Evolutionary conservation across 2,888 invertebrate species (phyloP).

Genomic region (Brachypalpus laphriformis): DNA sequence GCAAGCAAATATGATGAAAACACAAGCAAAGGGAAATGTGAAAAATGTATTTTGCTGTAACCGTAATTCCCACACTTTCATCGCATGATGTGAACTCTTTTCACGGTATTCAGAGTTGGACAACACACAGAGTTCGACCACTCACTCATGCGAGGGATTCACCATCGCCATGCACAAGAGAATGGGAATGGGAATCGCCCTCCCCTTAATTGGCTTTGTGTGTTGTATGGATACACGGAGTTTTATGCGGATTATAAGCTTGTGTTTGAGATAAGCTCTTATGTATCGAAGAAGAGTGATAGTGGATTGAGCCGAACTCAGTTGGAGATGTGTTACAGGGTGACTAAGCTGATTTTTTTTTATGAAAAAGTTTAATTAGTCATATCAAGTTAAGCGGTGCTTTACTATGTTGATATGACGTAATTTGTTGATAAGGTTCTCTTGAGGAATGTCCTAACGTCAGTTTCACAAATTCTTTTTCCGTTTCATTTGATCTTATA

Average conservation of each 20-base stretch:
- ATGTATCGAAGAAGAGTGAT: not conserved
- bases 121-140: conserved; percentile 24
- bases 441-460: not conserved
- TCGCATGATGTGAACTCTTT: conserved; percentile 70
- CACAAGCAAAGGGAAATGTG: conserved; percentile 34
- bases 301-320: not conserved
- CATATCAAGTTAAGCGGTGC: not conserved
- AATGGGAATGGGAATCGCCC: conserved; percentile 19
- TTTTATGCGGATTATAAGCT: conserved; percentile 19
- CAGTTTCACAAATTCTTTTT: no score
- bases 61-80: conserved; percentile 70
- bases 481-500: no score
- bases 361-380: not conserved
- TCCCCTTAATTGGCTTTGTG: conserved; percentile 15
- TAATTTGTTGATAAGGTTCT: not conserved
- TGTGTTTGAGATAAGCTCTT: conserved; percentile 26
- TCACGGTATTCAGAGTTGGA: conserved; percentile 64
- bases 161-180: conserved; percentile 16
- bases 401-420: not conserved
- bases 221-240: conserved; percentile 21
- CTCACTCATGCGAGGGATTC: conserved; percentile 54
- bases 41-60: conserved; percentile 52
- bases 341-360: not conserved
- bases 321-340: not conserved
- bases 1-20: conserved; percentile 29